Evolutionary conservation across 2,888 invertebrate species (phyloP), one percentile per base, ranked within the genome.

Genomic region (Odiellus spinosus): DNA sequence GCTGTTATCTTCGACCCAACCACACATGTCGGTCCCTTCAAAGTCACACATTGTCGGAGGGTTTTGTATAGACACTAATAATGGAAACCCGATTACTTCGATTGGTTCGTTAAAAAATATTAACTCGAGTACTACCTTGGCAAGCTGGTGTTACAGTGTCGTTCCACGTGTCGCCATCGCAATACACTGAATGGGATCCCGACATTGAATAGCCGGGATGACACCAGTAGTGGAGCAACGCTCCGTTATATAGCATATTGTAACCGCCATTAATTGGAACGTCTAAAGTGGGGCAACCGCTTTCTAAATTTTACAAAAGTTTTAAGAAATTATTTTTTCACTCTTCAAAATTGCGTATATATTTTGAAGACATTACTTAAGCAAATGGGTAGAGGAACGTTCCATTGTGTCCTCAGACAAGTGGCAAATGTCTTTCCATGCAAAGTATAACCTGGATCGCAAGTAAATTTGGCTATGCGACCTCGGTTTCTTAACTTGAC

Each of bases 361-460:
- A 3, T 38, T 38, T 38, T 14, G 18, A 18, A 38, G 3, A 38
- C n/a, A 14, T 77, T 68, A 83, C 84, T 74, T 57, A 81, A 75
- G 65, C 84, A 85, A 39, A 77, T 71, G 0, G 84, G 82, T 2
- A 67, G 57, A 0, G 71, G 71, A 2, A 71, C 71, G 52, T 80
- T 80, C 86, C 85, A 87, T n/a, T 67, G 61, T 0, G 81, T 80
- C 33, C 72, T 65, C 20, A 72, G 64, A 61, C 85, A 86, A 15
- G 76, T 77, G 15, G 77, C 74, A 56, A 77, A 79, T 57, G 69
- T 73, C 55, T 78, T 77, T 1, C 84, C 85, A 0, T 77, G 71
- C 32, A 83, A 66, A 34, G 72, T 69, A 61, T 70, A 83, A 0
- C 75, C 73, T 1, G 64, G 55, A 40, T 65, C 61, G 60, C 83